Evolutionary conservation across 2,113 vertebrate genomes (phyloP).

Genomic region (Reinhardtius hippoglossoides): DNA sequence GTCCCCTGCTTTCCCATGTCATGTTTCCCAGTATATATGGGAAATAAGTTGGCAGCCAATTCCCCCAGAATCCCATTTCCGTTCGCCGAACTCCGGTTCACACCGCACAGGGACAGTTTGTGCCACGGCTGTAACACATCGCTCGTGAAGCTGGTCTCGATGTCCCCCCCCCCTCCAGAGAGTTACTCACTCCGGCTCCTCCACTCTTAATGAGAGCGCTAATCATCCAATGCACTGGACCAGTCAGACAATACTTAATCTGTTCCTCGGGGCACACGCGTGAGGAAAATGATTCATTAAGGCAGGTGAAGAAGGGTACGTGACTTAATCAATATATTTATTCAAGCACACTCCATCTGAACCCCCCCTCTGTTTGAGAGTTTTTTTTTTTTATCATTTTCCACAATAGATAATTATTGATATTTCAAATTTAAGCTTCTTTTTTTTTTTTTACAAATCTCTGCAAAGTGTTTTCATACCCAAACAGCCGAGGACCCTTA

Average conservation of each 20-base stretch:
- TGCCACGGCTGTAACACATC: slow-evolving; percentile 24
- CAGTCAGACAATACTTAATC: slow-evolving; percentile 64
- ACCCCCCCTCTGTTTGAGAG: neutral
- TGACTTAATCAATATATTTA: neutral
- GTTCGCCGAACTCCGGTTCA: neutral
- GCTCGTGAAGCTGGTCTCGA: slow-evolving; percentile 35
- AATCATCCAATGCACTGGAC: slow-evolving; percentile 67
- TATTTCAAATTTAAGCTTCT: neutral
- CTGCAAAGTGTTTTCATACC: neutral
- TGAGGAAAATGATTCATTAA: neutral
- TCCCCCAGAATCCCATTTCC: neutral
- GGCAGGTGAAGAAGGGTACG: neutral
- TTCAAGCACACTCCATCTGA: neutral
- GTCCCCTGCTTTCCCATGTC: neutral
- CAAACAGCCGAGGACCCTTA: neutral
- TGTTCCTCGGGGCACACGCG: slow-evolving; percentile 53
- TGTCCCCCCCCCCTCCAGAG: slow-evolving; percentile 53
- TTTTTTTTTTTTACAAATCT: neutral
- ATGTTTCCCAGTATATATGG: neutral
- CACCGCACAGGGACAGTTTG: neutral
- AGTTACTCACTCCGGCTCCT: slow-evolving; percentile 63
- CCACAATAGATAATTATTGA: neutral
- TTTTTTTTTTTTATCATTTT: neutral
- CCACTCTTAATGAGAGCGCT: slow-evolving; percentile 68
- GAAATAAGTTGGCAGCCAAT: neutral